These are phyloP conservation scores for Esox lucius DNA, from an alignment of 2,797 vertebrate species.

Conservation along the genomic window DNA sequence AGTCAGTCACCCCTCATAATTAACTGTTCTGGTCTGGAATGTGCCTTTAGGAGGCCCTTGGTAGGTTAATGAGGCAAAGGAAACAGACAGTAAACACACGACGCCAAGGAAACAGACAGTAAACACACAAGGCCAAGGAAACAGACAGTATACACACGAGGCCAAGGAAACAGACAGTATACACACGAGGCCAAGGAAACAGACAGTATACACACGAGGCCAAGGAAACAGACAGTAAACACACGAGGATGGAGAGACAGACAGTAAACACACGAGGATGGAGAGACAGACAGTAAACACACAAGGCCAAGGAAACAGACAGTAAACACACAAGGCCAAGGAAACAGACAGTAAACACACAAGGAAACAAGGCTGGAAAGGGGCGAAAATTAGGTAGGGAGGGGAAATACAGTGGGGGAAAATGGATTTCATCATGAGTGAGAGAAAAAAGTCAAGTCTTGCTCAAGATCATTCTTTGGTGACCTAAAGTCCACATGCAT, in stretches of 20 bases:
- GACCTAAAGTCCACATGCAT: constrained; percentile 76
- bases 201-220: too few relatives aligned
- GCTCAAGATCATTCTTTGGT: constrained; percentile 76
- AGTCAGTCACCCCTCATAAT: constrained; percentile 65
- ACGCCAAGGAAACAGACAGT: constrained; percentile 62
- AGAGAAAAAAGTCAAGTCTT: constrained; percentile 64
- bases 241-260: too few relatives aligned
- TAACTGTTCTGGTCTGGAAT: constrained; percentile 61
- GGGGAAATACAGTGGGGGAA: constrained; percentile 14
- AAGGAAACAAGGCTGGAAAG: constrained; percentile 54
- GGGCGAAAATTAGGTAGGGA: constrained; percentile 32
- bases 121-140: constrained; percentile 63
- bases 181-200: too few relatives aligned
- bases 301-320: constrained; percentile 58
- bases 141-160: too few relatives aligned
- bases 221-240: too few relatives aligned
- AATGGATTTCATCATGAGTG: constrained; percentile 73
- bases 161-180: too few relatives aligned
- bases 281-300: too few relatives aligned
- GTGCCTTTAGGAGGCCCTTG: constrained; percentile 64
- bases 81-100: constrained; percentile 65
- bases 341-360: constrained; percentile 65
- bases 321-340: too few relatives aligned
- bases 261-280: too few relatives aligned
- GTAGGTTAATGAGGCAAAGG: constrained; percentile 61